Evolutionary conservation across 1,140 invertebrate genomes (phyloP).

Genomic region (Polyergus mexicanus): DNA sequence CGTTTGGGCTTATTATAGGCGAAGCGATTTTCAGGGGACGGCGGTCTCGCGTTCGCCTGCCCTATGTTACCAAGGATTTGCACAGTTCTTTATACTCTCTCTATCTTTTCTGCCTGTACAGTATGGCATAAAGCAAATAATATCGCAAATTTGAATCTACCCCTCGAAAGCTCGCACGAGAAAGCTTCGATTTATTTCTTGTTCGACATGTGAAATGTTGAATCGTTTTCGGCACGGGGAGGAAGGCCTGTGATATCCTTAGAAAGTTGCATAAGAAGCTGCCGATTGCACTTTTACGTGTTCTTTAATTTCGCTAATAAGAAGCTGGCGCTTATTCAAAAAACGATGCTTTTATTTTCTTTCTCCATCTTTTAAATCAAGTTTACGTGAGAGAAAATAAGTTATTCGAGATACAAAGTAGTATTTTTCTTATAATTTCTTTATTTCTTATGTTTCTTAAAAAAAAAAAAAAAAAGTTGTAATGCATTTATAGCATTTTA

Average conservation of each 20-base stretch:
- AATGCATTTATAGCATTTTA: neutral
- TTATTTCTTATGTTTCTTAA: neutral
- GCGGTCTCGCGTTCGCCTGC: slow-evolving; percentile 6
- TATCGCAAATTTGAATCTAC: slow-evolving; percentile 61
- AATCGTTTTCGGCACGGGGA: neutral
- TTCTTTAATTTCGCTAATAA: slow-evolving; percentile 47
- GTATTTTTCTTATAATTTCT: neutral
- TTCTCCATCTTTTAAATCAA: neutral
- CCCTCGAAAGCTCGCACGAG: slow-evolving; percentile 40
- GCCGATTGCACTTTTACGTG: slow-evolving; percentile 42
- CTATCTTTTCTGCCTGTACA: neutral
- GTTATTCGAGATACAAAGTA: neutral
- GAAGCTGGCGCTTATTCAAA: neutral
- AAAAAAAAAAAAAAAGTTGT: neutral
- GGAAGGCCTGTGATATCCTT: neutral
- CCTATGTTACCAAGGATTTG: slow-evolving; percentile 36
- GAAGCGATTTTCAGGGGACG: slow-evolving; percentile 50
- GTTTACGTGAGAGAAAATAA: neutral
- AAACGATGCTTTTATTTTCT: slow-evolving; percentile 13
- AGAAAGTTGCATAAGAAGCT: slow-evolving; percentile 38
- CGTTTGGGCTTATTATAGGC: slow-evolving; percentile 61
- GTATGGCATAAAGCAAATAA: slow-evolving; percentile 57
- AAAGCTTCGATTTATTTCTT: slow-evolving; percentile 17
- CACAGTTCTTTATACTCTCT: slow-evolving; percentile 31
- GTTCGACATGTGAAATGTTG: slow-evolving; percentile 3